Evolutionary conservation across 2,113 vertebrate species (phyloP).

Genomic region (Tamias sibiricus): DNA sequence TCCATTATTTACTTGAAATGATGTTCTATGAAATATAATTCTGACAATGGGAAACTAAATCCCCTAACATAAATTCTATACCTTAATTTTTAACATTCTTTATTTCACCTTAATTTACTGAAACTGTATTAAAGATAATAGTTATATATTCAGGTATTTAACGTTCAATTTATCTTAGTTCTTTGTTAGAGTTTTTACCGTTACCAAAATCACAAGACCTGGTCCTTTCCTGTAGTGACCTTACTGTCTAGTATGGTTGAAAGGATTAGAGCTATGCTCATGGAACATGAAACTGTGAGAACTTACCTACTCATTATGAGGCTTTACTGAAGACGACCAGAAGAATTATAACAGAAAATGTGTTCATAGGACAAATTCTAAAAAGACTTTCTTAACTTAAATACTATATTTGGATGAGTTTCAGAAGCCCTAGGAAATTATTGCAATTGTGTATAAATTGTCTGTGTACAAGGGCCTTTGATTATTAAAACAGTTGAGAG

Average conservation of each 20-base stretch:
- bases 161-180: not conserved
- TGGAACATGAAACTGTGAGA: not conserved
- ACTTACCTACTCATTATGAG: not conserved
- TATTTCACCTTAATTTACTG: conserved; percentile 11
- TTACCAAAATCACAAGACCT: not conserved
- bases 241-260: not conserved
- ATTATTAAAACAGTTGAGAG: not conserved
- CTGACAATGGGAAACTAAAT: conserved; percentile 16
- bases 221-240: not conserved
- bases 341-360: not conserved
- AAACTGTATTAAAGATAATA: not conserved
- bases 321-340: not conserved
- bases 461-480: not conserved
- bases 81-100: not conserved
- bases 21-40: not conserved
- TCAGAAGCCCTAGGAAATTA: not conserved
- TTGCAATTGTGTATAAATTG: conserved; percentile 25
- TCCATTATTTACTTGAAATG: not conserved
- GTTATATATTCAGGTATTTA: not conserved
- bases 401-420: conserved; percentile 36
- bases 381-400: not conserved
- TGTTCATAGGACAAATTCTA: not conserved
- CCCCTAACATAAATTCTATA: not conserved
- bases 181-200: conserved; percentile 7
- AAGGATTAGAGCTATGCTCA: not conserved